Base-by-base conservation (phyloP, 2,888 invertebrate genomes). In the Mesopsocus fuscifrons region DNA sequence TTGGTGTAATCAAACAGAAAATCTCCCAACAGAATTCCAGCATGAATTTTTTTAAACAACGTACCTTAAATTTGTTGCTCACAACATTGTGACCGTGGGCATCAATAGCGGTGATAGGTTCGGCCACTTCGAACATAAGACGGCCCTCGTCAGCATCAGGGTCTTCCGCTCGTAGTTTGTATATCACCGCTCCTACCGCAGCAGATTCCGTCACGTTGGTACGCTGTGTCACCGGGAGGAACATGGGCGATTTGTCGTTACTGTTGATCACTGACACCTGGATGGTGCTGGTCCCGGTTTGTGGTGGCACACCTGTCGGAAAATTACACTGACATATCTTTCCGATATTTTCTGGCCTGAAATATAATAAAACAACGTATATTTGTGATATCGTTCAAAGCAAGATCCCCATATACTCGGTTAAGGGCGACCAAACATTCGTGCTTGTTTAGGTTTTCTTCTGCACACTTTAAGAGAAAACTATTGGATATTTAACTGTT, bases 181-280 rank as follows among this genome's bases (percentile, higher is more conserved):
- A 73, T 3, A 89, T 71, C 2, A 74, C 59, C 0, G 77, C 74
- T 1, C 80, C 84, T 0, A 76, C 59, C 1, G 70, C 63, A 0
- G 80, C 82, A 57, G 87, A 84, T 52, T 85, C 87, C 3, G 83
- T 74, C 1, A 82, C 72, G 63, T 83, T 79, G 0, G 81, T 77
- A 47, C 80, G 67, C 56, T 88, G 87, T 6, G 77, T 76, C 26
- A 71, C 58, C 0, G 89, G 88, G 2, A 71, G 71, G 58, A 91
- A 87, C 57, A 72, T 75, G 0, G 92, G 91, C 46, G 74, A 67
- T 58, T 88, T 89, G 56, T 91, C 85, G 58, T 92, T 92, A 41
- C 77, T 81, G 57, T 92, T 88, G 22, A 78, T 68, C 2, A 92
- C 74, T 52, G 72, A 75, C 4, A 92, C 72, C 30, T 76, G 77